Percentiles rank a stretch among this genome's conserved stretches.
Evolutionary conservation across 2,113 vertebrate genomes (phyloP).

Genomic region (Meles meles): DNA sequence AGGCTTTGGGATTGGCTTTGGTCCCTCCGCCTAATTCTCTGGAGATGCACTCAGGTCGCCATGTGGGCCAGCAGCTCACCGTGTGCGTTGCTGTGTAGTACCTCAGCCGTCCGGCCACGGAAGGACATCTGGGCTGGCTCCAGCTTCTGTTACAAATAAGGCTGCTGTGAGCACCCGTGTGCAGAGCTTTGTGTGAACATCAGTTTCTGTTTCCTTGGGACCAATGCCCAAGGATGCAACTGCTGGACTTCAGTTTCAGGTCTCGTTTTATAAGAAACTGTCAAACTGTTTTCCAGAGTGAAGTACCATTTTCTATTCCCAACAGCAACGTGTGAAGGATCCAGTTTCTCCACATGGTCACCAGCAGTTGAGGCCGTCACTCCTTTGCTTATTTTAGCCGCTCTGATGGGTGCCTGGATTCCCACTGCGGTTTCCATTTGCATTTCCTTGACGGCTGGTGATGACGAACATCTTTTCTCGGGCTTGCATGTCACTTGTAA

Average conservation of each 20-base stretch:
- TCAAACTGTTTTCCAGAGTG: neutral
- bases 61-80: neutral
- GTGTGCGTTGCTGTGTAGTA: fast-evolving
- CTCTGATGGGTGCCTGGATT: fast-evolving
- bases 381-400: neutral
- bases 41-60: no score
- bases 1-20: neutral
- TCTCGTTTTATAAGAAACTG: neutral
- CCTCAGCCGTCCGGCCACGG: fast-evolving
- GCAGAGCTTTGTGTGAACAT: neutral
- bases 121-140: neutral
- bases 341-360: neutral
- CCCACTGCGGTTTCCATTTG: neutral
- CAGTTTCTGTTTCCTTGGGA: neutral
- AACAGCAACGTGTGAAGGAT: no score
- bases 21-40: neutral
- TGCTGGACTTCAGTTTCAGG: neutral
- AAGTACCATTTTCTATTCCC: neutral
- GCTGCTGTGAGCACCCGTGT: neutral
- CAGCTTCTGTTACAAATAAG: neutral
- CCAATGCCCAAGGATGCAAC: neutral
- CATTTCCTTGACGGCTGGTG: neutral
- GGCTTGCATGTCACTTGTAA: neutral
- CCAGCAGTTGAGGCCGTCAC: neutral
- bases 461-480: neutral